phyloP scores from a whole-genome alignment of 2,888 invertebrate species.

The Atrina japonica region DNA sequence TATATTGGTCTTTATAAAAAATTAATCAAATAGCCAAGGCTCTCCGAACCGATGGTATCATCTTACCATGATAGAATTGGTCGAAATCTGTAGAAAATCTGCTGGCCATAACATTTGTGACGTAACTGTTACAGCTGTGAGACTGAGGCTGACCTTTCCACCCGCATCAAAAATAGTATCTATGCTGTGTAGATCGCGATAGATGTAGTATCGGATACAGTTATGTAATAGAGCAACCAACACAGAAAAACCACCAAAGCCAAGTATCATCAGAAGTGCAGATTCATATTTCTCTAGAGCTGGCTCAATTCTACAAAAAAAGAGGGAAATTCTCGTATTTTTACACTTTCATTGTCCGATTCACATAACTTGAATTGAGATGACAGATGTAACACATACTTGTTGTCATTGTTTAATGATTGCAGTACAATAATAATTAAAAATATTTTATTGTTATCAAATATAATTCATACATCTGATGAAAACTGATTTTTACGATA shows the following conservation, averaged over 20 bases:
- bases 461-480: too few relatives aligned
- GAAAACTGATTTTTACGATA: too few relatives aligned
- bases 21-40: too few relatives aligned
- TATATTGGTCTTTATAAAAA: too few relatives aligned
- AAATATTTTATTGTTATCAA: too few relatives aligned
- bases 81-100: conserved; percentile 66
- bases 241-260: conserved; percentile 68
- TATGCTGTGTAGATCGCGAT: conserved; percentile 63
- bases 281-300: conserved; percentile 59
- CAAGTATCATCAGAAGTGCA: conserved; percentile 61
- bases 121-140: conserved; percentile 69
- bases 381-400: too few relatives aligned
- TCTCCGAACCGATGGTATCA: too few relatives aligned
- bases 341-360: too few relatives aligned
- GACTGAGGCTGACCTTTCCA: conserved; percentile 63
- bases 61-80: conserved; percentile 61
- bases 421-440: too few relatives aligned
- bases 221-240: conserved; percentile 61
- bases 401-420: too few relatives aligned
- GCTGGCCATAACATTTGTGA: conserved; percentile 71
- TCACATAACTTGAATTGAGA: too few relatives aligned
- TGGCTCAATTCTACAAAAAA: conserved; percentile 46
- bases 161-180: conserved; percentile 73
- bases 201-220: conserved; percentile 63
- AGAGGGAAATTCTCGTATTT: too few relatives aligned